Evolutionary conservation across 2,888 invertebrate species (phyloP).

Genomic region (Oscheius sp.): DNA sequence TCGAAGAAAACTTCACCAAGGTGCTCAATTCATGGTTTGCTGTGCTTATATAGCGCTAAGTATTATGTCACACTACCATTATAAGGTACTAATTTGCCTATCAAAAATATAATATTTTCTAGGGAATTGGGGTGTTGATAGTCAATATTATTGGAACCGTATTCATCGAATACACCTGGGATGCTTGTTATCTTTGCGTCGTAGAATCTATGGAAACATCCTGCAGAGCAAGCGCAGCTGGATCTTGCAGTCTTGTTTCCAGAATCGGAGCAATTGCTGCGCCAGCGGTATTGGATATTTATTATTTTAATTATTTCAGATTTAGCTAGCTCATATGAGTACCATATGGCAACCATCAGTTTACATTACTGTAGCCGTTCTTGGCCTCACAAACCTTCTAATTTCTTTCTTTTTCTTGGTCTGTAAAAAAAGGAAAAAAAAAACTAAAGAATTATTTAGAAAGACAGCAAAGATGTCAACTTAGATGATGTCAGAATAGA

Average conservation of each 20-base stretch:
- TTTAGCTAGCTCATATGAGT: conserved; percentile 3
- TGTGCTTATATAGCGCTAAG: conserved; percentile 66
- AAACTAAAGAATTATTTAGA: not conserved
- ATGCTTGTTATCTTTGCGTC: conserved; percentile 16
- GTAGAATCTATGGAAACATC: conserved; percentile 13
- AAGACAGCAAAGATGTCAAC: conserved; percentile 19
- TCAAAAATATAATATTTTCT: too few species aligned
- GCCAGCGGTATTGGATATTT: not conserved
- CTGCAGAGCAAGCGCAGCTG: conserved; percentile 19
- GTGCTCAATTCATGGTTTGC: conserved; percentile 65
- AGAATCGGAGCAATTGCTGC: conserved; percentile 7
- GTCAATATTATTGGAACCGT: conserved; percentile 14
- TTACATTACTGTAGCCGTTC: not conserved
- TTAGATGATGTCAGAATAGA: conserved; percentile 1
- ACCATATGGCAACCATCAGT: conserved; percentile 3
- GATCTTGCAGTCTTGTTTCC: not conserved
- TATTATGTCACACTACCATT: conserved; percentile 56
- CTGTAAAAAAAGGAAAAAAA: not conserved
- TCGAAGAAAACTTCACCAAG: conserved; percentile 68
- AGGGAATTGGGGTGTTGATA: conserved; percentile 17
- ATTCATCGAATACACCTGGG: conserved; percentile 20
- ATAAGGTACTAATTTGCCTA: conserved; percentile 40
- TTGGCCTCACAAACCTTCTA: not conserved
- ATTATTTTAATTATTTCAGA: too few species aligned
- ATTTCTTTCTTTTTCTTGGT: conserved; percentile 21